A percentile compares a stretch with the other conserved stretches of the same genome.
phyloP scores from a whole-genome alignment of 1,140 invertebrate species.

The Augochlora pura region DNA sequence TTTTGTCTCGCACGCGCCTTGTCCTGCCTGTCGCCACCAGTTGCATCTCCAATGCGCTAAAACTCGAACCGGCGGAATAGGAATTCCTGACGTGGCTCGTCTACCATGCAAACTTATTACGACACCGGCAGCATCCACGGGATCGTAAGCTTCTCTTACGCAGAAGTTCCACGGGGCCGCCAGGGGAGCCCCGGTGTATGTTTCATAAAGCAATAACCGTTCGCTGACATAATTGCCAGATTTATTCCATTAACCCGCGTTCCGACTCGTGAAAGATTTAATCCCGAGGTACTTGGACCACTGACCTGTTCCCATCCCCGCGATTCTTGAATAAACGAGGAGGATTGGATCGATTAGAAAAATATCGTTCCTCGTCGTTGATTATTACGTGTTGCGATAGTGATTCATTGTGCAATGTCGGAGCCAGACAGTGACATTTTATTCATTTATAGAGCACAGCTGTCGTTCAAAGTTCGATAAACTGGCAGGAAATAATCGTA shows the following conservation, averaged over 20 bases:
- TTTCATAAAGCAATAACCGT: conserved; percentile 20
- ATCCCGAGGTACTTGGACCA: background rate
- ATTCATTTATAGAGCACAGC: too few species aligned
- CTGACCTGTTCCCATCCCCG: background rate
- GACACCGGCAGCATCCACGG: conserved; percentile 2
- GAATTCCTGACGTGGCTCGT: conserved; percentile 13
- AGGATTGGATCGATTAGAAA: background rate
- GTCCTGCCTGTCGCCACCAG: conserved; percentile 20
- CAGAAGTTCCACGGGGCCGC: background rate
- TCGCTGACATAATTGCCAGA: conserved; percentile 7
- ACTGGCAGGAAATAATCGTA: too few species aligned
- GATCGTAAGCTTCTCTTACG: background rate
- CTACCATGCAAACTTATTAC: conserved; percentile 16
- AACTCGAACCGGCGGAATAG: background rate
- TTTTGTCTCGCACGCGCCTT: background rate
- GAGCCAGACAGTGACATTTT: too few species aligned
- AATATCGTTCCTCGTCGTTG: too few species aligned
- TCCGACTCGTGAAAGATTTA: conserved; percentile 1
- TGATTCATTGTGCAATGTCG: too few species aligned
- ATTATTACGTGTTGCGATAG: too few species aligned
- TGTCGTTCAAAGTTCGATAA: too few species aligned
- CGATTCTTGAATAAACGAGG: background rate
- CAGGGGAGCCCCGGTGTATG: conserved; percentile 2
- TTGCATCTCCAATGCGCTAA: conserved; percentile 12
- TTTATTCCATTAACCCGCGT: conserved; percentile 4